phyloP scores from a whole-genome alignment of 1,140 invertebrate genomes.

The Papilio polytes region DNA sequence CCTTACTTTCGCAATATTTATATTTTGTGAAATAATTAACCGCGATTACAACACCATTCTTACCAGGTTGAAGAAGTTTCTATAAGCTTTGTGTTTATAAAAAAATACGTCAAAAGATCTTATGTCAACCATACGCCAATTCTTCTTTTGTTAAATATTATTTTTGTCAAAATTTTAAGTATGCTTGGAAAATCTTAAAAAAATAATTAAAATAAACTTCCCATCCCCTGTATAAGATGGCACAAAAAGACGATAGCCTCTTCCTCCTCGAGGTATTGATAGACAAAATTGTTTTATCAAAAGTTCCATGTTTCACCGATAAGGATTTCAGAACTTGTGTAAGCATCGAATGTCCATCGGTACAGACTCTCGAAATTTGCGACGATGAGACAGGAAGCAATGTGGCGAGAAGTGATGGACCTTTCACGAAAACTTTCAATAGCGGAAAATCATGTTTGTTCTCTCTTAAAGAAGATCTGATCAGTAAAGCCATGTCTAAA shows the following conservation, averaged over 20 bases:
- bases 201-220: slow-evolving; percentile 58
- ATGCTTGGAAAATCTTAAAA: slow-evolving; percentile 58
- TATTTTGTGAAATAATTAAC: neutral
- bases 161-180: slow-evolving; percentile 65
- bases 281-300: slow-evolving; percentile 80
- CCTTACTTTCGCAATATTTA: neutral
- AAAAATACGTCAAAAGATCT: slow-evolving; percentile 30
- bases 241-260: slow-evolving; percentile 82
- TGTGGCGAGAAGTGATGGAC: slow-evolving; percentile 62
- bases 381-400: slow-evolving; percentile 81
- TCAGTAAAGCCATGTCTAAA: slow-evolving; percentile 72
- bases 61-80: neutral
- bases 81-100: neutral
- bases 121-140: neutral
- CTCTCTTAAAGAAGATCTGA: slow-evolving; percentile 79
- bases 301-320: slow-evolving; percentile 74
- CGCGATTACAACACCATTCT: neutral
- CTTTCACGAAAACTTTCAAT: slow-evolving; percentile 77
- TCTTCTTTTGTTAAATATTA: slow-evolving; percentile 63
- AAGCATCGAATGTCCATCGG: slow-evolving; percentile 79
- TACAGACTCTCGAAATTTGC: slow-evolving; percentile 83
- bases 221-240: slow-evolving; percentile 74
- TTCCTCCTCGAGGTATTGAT: slow-evolving; percentile 85
- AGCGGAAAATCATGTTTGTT: slow-evolving; percentile 85
- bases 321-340: slow-evolving; percentile 82